Percentiles rank a stretch among this genome's conserved stretches.
Evolutionary conservation across 1,140 invertebrate species (phyloP).

Genomic region (Hypsibius dujardini): DNA sequence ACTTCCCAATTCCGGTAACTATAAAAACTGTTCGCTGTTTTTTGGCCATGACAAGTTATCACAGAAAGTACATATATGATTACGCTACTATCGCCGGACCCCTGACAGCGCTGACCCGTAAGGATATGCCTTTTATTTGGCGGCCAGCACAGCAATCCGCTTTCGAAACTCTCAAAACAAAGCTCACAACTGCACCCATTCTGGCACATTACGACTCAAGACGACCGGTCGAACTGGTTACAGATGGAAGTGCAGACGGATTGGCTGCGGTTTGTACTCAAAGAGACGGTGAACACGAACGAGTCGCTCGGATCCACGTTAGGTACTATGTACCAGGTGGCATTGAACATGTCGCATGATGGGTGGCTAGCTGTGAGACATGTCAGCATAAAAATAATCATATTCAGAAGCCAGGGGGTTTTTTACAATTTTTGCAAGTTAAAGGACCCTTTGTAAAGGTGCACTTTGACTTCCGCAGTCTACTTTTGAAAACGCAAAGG

Average conservation of each 20-base stretch:
- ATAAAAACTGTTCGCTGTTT: background rate
- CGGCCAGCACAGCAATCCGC: background rate
- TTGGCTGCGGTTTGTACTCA: background rate
- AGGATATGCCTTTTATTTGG: slow-evolving; percentile 5
- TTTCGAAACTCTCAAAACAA: background rate
- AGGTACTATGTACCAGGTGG: background rate
- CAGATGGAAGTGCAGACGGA: background rate
- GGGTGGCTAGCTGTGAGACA: background rate
- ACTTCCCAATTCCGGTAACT: background rate
- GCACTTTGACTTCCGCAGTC: slow-evolving; percentile 4
- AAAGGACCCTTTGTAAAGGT: background rate
- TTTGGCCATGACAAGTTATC: background rate
- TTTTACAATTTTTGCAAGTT: slow-evolving; percentile 1
- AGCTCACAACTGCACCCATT: background rate
- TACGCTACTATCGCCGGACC: background rate
- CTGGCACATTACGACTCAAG: background rate
- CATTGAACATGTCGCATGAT: background rate
- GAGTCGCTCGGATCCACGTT: background rate
- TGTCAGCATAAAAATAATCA: background rate
- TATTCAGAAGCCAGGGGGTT: background rate
- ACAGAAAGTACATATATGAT: background rate
- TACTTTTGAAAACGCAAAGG: background rate
- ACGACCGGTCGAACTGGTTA: background rate
- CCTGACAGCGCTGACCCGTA: background rate
- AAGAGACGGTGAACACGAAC: slow-evolving; percentile 3